Evolutionary conservation across 2,113 vertebrate genomes (phyloP).

Genomic region (Microtus montanus): DNA sequence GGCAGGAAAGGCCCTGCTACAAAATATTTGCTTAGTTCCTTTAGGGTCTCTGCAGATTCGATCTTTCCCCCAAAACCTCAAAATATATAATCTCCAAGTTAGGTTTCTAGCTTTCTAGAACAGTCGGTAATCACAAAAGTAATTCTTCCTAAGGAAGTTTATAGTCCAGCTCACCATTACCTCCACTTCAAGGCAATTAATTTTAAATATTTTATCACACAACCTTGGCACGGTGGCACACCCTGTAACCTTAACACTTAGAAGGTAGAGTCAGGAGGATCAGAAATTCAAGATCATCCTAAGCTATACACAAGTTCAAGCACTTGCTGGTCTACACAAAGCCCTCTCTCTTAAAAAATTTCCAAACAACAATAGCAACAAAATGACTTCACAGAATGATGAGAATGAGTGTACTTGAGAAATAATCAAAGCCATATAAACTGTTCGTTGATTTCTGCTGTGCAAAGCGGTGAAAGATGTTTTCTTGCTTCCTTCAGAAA

Average conservation of each 20-base stretch:
- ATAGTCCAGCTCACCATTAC: background rate
- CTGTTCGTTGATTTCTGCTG: background rate
- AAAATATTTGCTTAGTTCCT: background rate
- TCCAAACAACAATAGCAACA: background rate
- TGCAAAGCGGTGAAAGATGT: background rate
- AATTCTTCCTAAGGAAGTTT: background rate
- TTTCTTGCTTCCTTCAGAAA: background rate
- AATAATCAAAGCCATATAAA: slow-evolving; percentile 3
- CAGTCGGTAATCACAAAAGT: background rate
- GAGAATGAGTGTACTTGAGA: background rate
- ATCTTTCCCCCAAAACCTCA: background rate
- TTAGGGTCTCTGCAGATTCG: background rate
- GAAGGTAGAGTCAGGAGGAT: background rate
- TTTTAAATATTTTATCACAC: background rate
- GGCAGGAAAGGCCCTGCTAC: background rate
- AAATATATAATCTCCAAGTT: background rate
- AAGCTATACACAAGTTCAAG: background rate
- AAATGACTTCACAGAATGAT: background rate
- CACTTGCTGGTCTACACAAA: background rate
- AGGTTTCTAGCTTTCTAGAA: background rate
- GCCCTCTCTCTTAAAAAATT: background rate
- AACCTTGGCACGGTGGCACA: background rate
- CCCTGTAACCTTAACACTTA: background rate
- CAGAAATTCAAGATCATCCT: background rate
- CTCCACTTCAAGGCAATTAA: background rate